Evolutionary conservation across 1,140 invertebrate species (phyloP), one percentile per base, ranked within the genome.

Genomic region (Olivierus martensii): DNA sequence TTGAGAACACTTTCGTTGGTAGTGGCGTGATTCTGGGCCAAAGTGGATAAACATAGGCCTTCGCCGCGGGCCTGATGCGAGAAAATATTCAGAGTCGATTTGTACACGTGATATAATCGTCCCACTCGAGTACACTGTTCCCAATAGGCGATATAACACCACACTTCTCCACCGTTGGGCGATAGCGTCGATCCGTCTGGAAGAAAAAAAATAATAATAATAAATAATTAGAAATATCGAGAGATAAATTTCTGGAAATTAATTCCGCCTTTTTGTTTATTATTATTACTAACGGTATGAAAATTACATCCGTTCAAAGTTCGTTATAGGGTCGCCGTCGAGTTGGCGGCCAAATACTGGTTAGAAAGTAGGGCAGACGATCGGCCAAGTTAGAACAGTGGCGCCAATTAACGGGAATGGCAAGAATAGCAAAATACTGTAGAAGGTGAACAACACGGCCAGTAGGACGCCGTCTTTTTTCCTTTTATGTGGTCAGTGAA

Each of bases 61-160:
- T 82, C 75, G 15, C 81, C 79, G 36, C 74, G 75, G 56, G 77
- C 74, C 52, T 77, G 73, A 65, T 62, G 78, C 51, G 81, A 77
- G 69, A 88, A 89, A 51, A 92, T 80, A 66, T 87, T 83, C 35
- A 91, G 77, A 14, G 77, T 74, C 5, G 77, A 71, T 54, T 77
- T 72, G 54, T 78, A 75, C 44, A 89, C 84, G 1, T 79, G 77
- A 68, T 79, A 87, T 60, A 85, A 75, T 22, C 81, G 76, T 19
- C 88, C 88, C 36, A 91, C 83, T 19, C 87, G 75, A 59, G 80
- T 74, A 21, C 78, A 73, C 57, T 83, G 65, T 71, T 93, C 88
- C 88, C 88, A 93, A 67, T 92, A 93, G 7, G 87, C 87, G 50
- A 93, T 68, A 54, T 79, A 79, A 67, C 87, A 91, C 88, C 88